Conservation (phyloP, 1,140 invertebrate species). For the Frieseomelitta varia region DNA sequence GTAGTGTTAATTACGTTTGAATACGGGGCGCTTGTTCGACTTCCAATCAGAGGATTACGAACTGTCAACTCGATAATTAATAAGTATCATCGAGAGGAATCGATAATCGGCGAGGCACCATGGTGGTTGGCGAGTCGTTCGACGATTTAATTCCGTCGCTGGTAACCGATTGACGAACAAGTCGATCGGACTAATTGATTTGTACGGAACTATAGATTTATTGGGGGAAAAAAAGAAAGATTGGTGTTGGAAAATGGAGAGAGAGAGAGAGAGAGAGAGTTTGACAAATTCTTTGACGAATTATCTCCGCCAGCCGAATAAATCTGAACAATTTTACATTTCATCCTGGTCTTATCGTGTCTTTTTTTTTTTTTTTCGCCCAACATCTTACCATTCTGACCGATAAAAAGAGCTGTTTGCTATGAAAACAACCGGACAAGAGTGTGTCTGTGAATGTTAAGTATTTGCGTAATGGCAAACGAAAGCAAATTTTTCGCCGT, state of each 20-base stretch:
- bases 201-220: no score
- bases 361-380: no score
- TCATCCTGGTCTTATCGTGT: not conserved
- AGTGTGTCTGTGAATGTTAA: not conserved
- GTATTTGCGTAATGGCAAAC: not conserved
- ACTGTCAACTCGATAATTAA: not conserved
- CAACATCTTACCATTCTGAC: not conserved
- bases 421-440: not conserved
- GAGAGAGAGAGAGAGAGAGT: no score
- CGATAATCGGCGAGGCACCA: not conserved
- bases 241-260: not conserved
- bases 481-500: not conserved
- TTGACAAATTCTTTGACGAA: not conserved
- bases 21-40: not conserved
- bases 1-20: not conserved
- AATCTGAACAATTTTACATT: not conserved
- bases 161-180: slow-evolving; percentile 7
- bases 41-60: not conserved
- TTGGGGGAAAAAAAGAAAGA: not conserved
- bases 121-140: not conserved
- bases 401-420: not conserved
- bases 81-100: not conserved
- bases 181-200: slow-evolving; percentile 1
- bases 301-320: not conserved
- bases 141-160: not conserved